Evolutionary conservation across 2,888 invertebrate genomes (phyloP).

Genomic region (Altica lythri): DNA sequence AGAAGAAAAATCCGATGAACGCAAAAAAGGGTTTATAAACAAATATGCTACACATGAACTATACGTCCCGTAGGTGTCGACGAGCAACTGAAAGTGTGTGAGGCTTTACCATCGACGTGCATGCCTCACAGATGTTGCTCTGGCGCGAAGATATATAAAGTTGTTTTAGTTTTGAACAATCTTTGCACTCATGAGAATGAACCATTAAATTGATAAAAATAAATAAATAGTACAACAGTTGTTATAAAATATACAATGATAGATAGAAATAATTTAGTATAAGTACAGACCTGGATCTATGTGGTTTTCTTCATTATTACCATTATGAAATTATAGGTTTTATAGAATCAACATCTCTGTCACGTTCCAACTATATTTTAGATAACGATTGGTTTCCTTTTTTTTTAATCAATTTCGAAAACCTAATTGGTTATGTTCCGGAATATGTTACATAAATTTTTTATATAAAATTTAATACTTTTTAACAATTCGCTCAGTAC

Average conservation of each 20-base stretch:
- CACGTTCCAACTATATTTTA: constrained; percentile 26
- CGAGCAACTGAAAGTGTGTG: no score
- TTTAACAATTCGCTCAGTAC: constrained; percentile 6
- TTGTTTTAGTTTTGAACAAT: no score
- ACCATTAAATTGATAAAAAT: background rate
- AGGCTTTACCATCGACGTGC: background rate
- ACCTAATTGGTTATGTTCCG: constrained; percentile 24
- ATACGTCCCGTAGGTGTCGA: no score
- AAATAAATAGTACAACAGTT: background rate
- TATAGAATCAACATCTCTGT: constrained; percentile 13
- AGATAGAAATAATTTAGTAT: background rate
- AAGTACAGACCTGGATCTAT: constrained; percentile 1
- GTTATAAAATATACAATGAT: no score
- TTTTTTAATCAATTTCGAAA: constrained; percentile 22
- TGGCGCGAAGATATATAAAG: no score
- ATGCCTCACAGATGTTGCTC: background rate
- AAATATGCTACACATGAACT: no score
- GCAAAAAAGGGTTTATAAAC: no score
- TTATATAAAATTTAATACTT: constrained; percentile 20
- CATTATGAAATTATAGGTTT: constrained; percentile 16
- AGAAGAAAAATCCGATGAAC: no score
- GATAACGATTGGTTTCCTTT: constrained; percentile 19
- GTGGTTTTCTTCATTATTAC: constrained; percentile 18
- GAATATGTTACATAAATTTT: constrained; percentile 30
- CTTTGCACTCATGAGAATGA: background rate